phyloP scores from a whole-genome alignment of 2,888 invertebrate genomes.

The Lapara coniferarum region DNA sequence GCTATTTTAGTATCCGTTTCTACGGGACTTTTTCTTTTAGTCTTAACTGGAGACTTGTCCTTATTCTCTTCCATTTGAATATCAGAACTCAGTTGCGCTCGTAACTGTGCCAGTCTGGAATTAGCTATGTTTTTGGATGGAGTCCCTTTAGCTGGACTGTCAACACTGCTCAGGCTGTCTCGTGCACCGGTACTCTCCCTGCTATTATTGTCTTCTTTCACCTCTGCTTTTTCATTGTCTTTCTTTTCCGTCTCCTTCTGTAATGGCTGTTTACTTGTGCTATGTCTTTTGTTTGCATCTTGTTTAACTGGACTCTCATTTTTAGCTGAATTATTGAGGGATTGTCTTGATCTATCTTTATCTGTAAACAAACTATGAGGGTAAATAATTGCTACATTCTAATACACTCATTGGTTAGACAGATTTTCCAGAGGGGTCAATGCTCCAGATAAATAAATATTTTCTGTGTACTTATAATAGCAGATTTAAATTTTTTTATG shows the following conservation, averaged over 20 bases:
- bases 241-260: constrained; percentile 8
- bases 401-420: too few relatives aligned
- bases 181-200: not conserved
- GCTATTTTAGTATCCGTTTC: constrained; percentile 42
- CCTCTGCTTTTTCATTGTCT: constrained; percentile 17
- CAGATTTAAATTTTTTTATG: too few relatives aligned
- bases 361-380: not conserved
- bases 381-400: too few relatives aligned
- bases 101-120: constrained; percentile 58
- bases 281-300: constrained; percentile 32
- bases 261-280: not conserved
- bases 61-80: constrained; percentile 46
- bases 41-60: constrained; percentile 49
- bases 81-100: constrained; percentile 57
- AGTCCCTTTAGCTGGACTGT: constrained; percentile 35
- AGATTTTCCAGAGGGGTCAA: too few relatives aligned
- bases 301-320: constrained; percentile 42
- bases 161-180: constrained; percentile 9
- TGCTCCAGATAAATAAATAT: too few relatives aligned
- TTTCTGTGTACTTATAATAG: too few relatives aligned
- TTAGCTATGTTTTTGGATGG: constrained; percentile 63
- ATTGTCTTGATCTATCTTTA: constrained; percentile 37
- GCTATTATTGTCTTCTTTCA: constrained; percentile 31
- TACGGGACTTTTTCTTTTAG: constrained; percentile 39
- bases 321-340: constrained; percentile 39